Evolutionary conservation across 1,140 invertebrate species (phyloP).

Genomic region (Sitophilus oryzae): DNA sequence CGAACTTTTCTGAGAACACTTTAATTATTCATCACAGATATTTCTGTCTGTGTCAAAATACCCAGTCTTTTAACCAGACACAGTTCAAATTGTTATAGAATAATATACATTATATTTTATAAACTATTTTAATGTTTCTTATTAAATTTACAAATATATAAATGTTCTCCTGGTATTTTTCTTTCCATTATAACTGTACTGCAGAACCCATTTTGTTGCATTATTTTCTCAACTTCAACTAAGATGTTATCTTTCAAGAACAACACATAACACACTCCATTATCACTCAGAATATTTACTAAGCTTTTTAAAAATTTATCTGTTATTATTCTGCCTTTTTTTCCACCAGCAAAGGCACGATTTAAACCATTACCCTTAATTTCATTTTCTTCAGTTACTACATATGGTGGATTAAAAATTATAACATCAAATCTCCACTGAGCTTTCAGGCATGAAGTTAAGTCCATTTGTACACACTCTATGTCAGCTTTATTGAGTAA

Average conservation of each 20-base stretch:
- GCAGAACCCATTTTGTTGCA: slow-evolving; percentile 54
- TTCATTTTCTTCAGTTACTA: slow-evolving; percentile 75
- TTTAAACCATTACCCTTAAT: slow-evolving; percentile 53
- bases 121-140: no score
- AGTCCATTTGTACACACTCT: slow-evolving; percentile 64
- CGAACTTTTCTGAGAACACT: no score
- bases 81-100: no score
- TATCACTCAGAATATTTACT: slow-evolving; percentile 58
- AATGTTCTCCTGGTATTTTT: slow-evolving; percentile 51
- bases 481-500: slow-evolving; percentile 57
- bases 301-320: slow-evolving; percentile 67
- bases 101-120: no score
- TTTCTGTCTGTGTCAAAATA: no score
- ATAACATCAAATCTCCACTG: slow-evolving; percentile 75
- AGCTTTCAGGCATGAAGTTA: slow-evolving; percentile 49
- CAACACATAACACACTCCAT: slow-evolving; percentile 79
- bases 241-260: slow-evolving; percentile 81
- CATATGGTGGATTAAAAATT: slow-evolving; percentile 97
- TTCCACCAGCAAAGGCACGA: slow-evolving; percentile 81
- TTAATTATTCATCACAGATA: no score
- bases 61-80: no score
- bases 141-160: slow-evolving; percentile 49
- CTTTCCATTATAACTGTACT: slow-evolving; percentile 60
- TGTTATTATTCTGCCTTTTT: slow-evolving; percentile 71
- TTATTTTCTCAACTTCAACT: slow-evolving; percentile 60